A percentile compares a stretch with the other conserved stretches of the same genome.
phyloP scores from a whole-genome alignment of 2,888 invertebrate species.

The Dione juno region DNA sequence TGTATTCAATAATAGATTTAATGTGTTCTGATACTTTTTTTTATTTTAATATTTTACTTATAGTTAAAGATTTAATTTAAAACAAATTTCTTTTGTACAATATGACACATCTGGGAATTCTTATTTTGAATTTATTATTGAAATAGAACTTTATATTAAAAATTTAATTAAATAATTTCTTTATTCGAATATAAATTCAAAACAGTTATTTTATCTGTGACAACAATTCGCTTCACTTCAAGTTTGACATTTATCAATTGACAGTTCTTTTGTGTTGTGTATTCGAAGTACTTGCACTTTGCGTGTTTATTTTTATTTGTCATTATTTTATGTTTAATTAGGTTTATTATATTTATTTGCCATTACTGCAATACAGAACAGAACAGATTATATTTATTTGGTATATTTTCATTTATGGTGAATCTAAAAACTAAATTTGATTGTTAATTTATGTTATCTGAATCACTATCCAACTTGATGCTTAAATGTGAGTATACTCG shows the following conservation, averaged over 20 bases:
- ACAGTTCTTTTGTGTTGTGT: slow-evolving; percentile 23
- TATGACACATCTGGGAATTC: no score
- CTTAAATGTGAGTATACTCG: slow-evolving; percentile 21
- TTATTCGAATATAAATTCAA: no score
- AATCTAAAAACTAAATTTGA: background rate
- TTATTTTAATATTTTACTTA: no score
- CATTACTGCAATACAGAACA: no score
- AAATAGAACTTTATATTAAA: no score
- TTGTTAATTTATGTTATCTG: background rate
- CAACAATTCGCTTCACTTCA: background rate
- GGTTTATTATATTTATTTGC: background rate
- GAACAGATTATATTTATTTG: background rate
- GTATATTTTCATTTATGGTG: background rate
- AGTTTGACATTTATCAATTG: background rate
- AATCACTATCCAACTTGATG: background rate
- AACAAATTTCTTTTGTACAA: no score
- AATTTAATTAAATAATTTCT: no score
- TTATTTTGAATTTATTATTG: no score
- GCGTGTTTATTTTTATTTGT: slow-evolving; percentile 6
- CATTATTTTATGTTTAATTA: slow-evolving; percentile 1
- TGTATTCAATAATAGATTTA: no score
- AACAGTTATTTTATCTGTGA: background rate
- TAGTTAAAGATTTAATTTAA: no score
- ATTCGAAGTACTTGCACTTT: background rate
- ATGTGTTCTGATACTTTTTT: no score